Evolutionary conservation across 2,113 vertebrate species (phyloP), one percentile per base, ranked within the genome.

Genomic region (Mesembrinibis cayennensis): DNA sequence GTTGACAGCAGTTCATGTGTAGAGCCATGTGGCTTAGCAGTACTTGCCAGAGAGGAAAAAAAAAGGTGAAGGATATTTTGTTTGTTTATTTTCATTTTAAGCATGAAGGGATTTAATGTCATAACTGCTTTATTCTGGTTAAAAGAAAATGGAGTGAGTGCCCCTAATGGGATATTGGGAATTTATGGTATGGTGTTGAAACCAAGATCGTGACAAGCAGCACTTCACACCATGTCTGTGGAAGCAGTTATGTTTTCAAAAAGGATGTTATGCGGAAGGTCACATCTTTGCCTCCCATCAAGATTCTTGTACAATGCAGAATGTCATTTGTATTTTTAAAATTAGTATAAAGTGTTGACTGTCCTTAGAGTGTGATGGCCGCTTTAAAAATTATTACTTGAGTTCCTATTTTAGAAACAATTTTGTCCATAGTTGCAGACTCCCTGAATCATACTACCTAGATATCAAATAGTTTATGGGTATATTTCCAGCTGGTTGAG

Each of bases 131-230:
- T 59, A 74, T 95, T 94, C 80, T 81, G 56, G 42, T 94, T 92
- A 71, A 92, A 94, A 89, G 47, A 59, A 91, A 95, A 69, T 1
- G 3, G 82, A 90, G 22, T 56, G 74, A 77, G 13, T 63, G 55
- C 29, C 63, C 63, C 56, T 95, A 67, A 55, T 78, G 63, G 85
- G 85, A 67, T 23, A 52, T 1, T 27, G 69, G 8, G 90, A 96
- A 96, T 97, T 92, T 84, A 27, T 87, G 92, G 96, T 79, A 97
- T 94, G 94, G 88, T 95, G 92, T 95, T 97, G 94, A 97, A 96
- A 96, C 72, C 85, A 74, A 71, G 95, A 90, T 90, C 72, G 10
- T 95, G 94, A 91, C 72, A 44, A 89, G 55, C 72, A 92, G n/a
- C 36, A 47, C 72, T 97, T 97, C 86, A 92, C 94, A 93, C 92